These are phyloP conservation scores for Drosophila punjabiensis DNA, from an alignment of 1,140 invertebrate species.

Conservation along the genomic window DNA sequence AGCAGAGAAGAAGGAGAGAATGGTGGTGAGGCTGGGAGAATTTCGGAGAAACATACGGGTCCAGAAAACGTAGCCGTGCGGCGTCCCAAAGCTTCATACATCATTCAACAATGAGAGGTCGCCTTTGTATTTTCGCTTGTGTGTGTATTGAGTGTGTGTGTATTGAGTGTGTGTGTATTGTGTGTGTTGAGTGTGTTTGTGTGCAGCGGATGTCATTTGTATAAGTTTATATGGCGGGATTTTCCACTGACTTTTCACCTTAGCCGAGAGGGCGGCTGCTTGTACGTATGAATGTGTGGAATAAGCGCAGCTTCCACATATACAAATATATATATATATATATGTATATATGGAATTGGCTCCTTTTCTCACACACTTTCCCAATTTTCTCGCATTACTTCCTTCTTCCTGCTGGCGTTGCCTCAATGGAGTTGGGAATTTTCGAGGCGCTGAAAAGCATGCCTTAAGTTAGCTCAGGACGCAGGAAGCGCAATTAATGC, in stretches of 20 bases:
- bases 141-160: conserved; percentile 1
- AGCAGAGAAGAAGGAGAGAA: neutral
- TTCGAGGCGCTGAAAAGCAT: conserved; percentile 16
- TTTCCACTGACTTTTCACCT: conserved; percentile 43
- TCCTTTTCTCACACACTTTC: conserved; percentile 3
- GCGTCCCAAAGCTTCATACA: conserved; percentile 61
- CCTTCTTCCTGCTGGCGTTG: neutral
- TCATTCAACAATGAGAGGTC: conserved; percentile 73
- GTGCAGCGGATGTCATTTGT: conserved; percentile 75
- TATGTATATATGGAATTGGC: conserved; percentile 8
- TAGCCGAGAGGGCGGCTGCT: too few relatives aligned
- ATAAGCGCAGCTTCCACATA: conserved; percentile 64
- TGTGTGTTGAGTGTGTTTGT: conserved; percentile 4
- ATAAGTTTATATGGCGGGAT: conserved; percentile 70
- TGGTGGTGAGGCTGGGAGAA: neutral
- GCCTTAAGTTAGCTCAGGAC: conserved; percentile 13
- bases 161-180: too few relatives aligned
- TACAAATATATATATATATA: too few relatives aligned
- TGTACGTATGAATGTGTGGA: conserved; percentile 40
- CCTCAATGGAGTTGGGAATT: neutral
- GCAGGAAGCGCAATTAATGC: conserved; percentile 33
- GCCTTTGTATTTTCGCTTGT: conserved; percentile 5
- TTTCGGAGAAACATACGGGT: neutral
- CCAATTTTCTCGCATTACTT: conserved; percentile 24
- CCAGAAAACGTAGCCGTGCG: conserved; percentile 41